Conservation (phyloP, 2,797 vertebrate species). For the Phaenicophaeus curvirostris region DNA sequence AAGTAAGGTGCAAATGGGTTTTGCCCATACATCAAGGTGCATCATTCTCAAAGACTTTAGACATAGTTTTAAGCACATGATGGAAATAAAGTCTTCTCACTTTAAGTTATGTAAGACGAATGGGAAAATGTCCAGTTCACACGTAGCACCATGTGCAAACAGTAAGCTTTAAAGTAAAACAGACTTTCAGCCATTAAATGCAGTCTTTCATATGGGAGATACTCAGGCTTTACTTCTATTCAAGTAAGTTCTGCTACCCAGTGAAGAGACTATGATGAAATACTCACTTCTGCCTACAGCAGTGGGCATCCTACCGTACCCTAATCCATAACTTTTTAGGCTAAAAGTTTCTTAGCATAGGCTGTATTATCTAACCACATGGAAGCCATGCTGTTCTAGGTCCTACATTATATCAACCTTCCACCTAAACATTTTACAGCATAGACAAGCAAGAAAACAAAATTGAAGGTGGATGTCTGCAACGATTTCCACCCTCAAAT, state of each 20-base stretch:
- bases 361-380: background rate
- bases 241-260: background rate
- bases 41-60: background rate
- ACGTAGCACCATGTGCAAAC: background rate
- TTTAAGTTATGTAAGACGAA: background rate
- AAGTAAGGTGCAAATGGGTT: background rate
- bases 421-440: background rate
- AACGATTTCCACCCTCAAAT: background rate
- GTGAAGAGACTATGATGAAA: background rate
- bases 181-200: background rate
- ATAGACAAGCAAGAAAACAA: background rate
- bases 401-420: background rate
- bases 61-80: background rate
- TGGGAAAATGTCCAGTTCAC: background rate
- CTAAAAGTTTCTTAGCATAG: background rate
- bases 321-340: background rate
- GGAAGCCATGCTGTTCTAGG: background rate
- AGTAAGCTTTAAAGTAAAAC: background rate
- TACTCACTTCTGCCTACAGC: rapidly evolving
- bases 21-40: background rate
- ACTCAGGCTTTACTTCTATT: background rate
- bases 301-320: background rate
- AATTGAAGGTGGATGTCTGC: background rate
- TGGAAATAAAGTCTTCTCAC: background rate
- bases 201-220: background rate